Base-by-base conservation (phyloP, 2,113 vertebrate genomes). In the Thalassarche chlororhynchos region DNA sequence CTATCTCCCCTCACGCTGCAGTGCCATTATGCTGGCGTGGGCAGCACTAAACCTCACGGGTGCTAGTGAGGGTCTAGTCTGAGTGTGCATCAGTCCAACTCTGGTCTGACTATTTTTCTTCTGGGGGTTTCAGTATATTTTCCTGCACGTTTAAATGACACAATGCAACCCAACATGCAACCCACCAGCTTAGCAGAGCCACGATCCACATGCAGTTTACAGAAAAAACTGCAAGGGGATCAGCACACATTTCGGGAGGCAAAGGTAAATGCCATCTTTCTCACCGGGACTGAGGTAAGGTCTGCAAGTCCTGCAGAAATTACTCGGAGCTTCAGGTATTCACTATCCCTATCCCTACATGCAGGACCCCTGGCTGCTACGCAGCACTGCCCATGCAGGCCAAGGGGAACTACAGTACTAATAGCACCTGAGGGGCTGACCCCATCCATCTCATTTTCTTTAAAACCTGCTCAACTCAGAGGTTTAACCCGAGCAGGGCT, bases 151-250 rank as follows among this genome's bases (percentile, higher is more conserved):
- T 13, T 9, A 42, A 74, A 5, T 16, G n/a, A n/a, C 29, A 40
- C 20, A 32, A 19, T 19, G 26, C 58, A 72, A 66, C 17, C 44
- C 52, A 14, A 60, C 10, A 10, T 2, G 17, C 36, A 36, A 49
- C 64, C 51, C 24, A 40, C 4, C 49, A 38, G 60, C 32, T n/a
- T 21, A 38, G 49, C 62, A 70, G 34, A 81, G 76, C 42, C 75
- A 64, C 0, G 0, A 32, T 8, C 36, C n/a, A 17, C 12, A 6
- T 1, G 9, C 31, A 10, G 46, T 9, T 79, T 34, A 17, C 52
- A 75, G 47, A 16, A 31, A 70, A 60, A 54, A 29, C 10, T 15
- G 44, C 52, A n/a, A 52, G 46, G 32, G 36, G 44, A 66, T 5
- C 23, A 17, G 51, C 34, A 9, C 4, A 4, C 12, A 6, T 28